A percentile compares a stretch with the other conserved stretches of the same genome.
These are phyloP conservation scores for Polydesmus complanatus DNA, from an alignment of 2,888 invertebrate species.

Conservation along the genomic window DNA sequence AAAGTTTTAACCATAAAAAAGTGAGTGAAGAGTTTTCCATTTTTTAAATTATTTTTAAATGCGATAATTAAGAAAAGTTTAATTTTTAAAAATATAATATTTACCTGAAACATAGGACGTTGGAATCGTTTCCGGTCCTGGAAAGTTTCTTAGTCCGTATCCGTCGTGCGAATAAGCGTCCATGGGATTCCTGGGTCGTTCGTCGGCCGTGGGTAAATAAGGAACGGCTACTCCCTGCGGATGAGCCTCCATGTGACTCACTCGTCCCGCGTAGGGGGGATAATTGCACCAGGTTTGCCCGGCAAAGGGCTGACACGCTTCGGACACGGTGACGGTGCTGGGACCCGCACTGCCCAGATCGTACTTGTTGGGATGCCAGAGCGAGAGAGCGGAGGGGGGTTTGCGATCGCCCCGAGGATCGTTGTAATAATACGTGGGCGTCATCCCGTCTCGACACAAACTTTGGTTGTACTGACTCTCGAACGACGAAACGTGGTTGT, in stretches of 20 bases:
- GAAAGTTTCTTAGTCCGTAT: constrained; percentile 59
- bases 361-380: constrained; percentile 41
- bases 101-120: constrained; percentile 67
- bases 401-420: constrained; percentile 32
- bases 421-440: constrained; percentile 59
- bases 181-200: constrained; percentile 33
- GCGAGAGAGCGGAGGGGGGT: constrained; percentile 43
- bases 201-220: constrained; percentile 22
- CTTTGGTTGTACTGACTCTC: constrained; percentile 44
- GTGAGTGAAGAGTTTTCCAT: neutral
- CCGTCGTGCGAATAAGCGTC: constrained; percentile 55
- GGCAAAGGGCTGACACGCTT: constrained; percentile 44
- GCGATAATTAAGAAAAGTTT: neutral
- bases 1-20: neutral
- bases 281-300: constrained; percentile 67
- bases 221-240: constrained; percentile 23
- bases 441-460: constrained; percentile 35
- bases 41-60: neutral
- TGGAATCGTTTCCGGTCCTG: constrained; percentile 50
- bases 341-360: constrained; percentile 31
- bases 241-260: constrained; percentile 23
- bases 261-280: constrained; percentile 39
- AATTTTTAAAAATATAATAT: constrained; percentile 22
- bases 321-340: constrained; percentile 37
- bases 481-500: constrained; percentile 40